Percentiles rank a stretch among this genome's conserved stretches.
Conservation (phyloP, 2,113 vertebrate species). For the Aythya baeri region DNA sequence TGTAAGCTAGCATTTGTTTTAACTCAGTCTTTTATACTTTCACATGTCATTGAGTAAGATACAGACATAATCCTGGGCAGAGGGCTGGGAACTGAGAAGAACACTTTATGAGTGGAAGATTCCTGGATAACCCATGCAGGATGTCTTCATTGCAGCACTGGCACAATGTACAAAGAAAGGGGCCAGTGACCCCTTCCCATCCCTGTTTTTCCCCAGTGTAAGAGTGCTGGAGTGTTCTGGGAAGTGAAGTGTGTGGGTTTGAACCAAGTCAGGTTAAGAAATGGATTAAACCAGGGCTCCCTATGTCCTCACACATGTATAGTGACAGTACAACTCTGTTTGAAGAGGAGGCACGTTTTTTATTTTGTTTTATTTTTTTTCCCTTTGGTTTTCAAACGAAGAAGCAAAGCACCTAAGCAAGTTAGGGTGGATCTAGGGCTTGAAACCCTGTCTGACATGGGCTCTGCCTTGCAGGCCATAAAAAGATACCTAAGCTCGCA, state of each 20-base stretch:
- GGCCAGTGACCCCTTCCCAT: not conserved
- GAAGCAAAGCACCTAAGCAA: not conserved
- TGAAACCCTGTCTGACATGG: not conserved
- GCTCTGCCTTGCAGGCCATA: not conserved
- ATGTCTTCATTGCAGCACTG: not conserved
- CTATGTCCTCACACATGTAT: not conserved
- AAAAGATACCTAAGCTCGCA: not conserved
- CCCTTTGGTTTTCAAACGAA: not conserved
- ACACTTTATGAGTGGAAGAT: no score
- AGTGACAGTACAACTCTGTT: not conserved
- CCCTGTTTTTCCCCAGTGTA: not conserved
- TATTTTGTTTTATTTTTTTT: no score
- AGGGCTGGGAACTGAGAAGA: not conserved
- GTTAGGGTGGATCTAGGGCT: not conserved
- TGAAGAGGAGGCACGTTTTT: not conserved
- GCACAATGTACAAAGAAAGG: not conserved
- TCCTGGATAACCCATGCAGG: not conserved
- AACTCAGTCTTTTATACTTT: not conserved
- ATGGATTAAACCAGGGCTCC: not conserved
- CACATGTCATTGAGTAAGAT: not conserved
- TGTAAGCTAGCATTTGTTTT: not conserved
- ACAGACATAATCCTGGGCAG: not conserved
- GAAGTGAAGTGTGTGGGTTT: not conserved
- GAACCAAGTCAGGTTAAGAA: not conserved
- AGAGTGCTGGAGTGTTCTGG: not conserved